Percentiles rank a stretch among this genome's conserved stretches.
Evolutionary conservation across 2,113 vertebrate species (phyloP).

Genomic region (Lycaon pictus): DNA sequence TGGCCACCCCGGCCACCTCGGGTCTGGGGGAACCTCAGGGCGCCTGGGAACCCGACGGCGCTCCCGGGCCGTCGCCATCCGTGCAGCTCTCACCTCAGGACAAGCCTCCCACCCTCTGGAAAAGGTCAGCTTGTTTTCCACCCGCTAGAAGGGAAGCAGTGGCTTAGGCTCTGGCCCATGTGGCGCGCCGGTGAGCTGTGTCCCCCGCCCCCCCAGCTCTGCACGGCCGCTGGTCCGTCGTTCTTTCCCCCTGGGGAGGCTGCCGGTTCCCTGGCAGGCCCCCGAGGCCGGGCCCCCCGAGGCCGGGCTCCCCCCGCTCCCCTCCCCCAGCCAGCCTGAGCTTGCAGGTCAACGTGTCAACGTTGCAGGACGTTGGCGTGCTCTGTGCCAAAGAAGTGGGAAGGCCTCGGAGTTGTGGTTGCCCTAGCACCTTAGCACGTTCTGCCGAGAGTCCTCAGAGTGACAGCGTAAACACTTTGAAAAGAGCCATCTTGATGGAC

Average conservation of each 20-base stretch:
- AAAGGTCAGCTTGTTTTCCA: neutral
- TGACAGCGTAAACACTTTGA: neutral
- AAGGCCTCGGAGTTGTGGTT: neutral
- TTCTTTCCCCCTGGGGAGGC: neutral
- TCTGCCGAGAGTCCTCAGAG: neutral
- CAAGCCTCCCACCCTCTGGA: neutral
- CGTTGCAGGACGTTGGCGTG: neutral
- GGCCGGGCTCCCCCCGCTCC: fast-evolving
- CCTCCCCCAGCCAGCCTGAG: neutral
- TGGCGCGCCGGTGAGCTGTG: no score
- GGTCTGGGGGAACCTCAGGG: neutral
- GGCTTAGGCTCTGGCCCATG: fast-evolving
- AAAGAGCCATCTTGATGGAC: neutral
- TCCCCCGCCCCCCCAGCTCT: fast-evolving
- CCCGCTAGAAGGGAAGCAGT: no score
- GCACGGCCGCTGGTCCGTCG: neutral
- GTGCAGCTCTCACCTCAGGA: fast-evolving
- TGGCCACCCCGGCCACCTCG: fast-evolving
- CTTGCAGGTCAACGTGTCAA: no score
- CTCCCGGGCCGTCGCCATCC: fast-evolving
- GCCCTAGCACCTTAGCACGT: neutral
- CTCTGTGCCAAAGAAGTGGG: neutral
- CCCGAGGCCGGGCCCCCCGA: no score
- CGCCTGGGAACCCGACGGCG: neutral
- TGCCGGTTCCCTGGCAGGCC: no score